Percentiles rank a stretch among this genome's conserved stretches.
phyloP scores from a whole-genome alignment of 2,797 vertebrate genomes.

The Lepilemur ruficaudatus region DNA sequence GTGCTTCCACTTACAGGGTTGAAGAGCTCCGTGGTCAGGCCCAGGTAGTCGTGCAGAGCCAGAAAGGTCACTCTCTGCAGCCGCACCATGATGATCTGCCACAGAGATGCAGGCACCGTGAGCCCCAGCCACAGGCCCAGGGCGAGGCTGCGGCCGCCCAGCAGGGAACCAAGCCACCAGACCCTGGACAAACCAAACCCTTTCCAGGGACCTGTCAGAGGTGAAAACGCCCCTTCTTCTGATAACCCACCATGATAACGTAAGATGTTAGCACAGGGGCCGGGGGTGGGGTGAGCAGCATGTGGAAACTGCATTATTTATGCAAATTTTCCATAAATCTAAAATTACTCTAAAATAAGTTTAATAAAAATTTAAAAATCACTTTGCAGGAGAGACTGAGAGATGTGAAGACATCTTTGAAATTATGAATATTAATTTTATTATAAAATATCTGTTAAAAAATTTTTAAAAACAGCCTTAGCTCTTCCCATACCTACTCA shows the following conservation, averaged over 20 bases:
- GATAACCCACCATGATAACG: rapidly evolving
- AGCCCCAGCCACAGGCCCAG: neutral
- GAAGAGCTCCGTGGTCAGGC: slow-evolving; percentile 97
- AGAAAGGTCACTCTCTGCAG: slow-evolving; percentile 97
- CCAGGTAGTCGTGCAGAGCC: slow-evolving; percentile 96
- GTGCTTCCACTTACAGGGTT: slow-evolving; percentile 86
- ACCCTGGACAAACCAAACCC: too few relatives aligned
- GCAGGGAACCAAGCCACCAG: neutral
- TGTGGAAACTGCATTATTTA: rapidly evolving
- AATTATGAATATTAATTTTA: neutral
- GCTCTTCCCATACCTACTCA: neutral
- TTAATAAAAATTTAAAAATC: neutral
- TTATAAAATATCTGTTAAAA: neutral
- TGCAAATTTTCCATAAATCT: neutral
- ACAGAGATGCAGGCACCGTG: rapidly evolving
- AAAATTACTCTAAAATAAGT: neutral
- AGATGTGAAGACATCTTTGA: neutral
- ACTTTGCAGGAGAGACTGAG: neutral
- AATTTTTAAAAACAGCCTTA: rapidly evolving
- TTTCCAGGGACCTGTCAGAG: neutral
- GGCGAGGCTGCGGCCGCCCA: rapidly evolving
- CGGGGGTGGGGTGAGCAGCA: too few relatives aligned
- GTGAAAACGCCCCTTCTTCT: too few relatives aligned
- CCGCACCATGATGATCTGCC: slow-evolving; percentile 97
- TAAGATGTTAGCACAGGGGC: rapidly evolving